These are phyloP conservation scores for Columba guinea DNA, from an alignment of 2,797 vertebrate genomes.

Conservation along the genomic window DNA sequence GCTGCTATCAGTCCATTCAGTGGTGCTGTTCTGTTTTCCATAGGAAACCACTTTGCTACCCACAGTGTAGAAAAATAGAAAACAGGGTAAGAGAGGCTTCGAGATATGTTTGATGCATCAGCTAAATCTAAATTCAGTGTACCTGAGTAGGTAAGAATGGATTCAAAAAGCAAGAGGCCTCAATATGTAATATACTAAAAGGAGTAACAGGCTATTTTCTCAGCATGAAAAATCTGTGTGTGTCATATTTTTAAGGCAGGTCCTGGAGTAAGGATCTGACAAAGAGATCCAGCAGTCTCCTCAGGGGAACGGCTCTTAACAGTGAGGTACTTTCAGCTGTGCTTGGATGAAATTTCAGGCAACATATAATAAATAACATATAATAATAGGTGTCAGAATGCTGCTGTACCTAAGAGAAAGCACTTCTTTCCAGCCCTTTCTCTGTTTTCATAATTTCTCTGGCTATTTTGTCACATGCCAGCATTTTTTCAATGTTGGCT, in stretches of 20 bases:
- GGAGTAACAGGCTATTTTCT: conserved; percentile 31
- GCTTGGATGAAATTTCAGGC: neutral
- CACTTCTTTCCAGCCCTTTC: neutral
- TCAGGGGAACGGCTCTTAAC: neutral
- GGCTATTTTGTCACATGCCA: neutral
- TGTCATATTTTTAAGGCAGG: neutral
- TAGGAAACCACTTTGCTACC: conserved; percentile 27
- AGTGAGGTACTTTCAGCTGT: neutral
- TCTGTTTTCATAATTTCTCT: neutral
- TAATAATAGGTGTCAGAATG: neutral
- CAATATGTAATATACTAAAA: neutral
- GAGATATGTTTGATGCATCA: neutral
- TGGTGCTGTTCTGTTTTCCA: neutral
- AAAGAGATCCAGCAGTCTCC: neutral
- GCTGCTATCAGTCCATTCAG: neutral
- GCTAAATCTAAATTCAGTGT: conserved; percentile 30
- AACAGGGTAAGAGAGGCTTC: neutral
- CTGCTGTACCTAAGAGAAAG: neutral
- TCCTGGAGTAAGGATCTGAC: neutral
- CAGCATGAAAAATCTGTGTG: neutral
- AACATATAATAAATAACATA: neutral
- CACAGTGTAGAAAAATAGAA: neutral
- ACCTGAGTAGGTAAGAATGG: neutral
- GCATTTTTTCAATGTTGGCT: neutral
- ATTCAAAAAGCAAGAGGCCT: neutral